These are phyloP conservation scores for Arrhamphus sclerolepis DNA, from an alignment of 2,797 vertebrate genomes.

Conservation along the genomic window DNA sequence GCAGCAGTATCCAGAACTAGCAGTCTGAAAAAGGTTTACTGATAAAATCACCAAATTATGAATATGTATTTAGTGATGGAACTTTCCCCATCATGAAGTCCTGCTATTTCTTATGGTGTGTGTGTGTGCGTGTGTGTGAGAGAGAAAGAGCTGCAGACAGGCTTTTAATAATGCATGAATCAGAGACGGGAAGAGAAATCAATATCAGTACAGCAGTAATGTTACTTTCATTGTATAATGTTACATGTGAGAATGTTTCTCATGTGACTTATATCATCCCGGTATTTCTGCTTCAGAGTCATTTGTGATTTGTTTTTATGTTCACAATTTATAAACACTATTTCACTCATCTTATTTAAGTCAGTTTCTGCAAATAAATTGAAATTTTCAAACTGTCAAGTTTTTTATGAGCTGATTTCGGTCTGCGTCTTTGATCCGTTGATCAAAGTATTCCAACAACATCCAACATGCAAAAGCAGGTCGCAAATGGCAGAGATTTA, in stretches of 20 bases:
- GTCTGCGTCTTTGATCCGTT: no score
- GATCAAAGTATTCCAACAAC: no score
- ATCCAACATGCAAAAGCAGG: no score
- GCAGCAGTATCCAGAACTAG: slow-evolving; percentile 5
- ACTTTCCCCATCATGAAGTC: slow-evolving; percentile 7
- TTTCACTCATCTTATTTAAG: no score
- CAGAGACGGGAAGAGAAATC: slow-evolving; percentile 56
- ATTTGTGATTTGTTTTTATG: slow-evolving; percentile 21
- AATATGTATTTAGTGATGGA: not conserved
- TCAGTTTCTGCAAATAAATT: no score
- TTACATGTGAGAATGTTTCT: slow-evolving; percentile 80
- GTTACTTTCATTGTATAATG: slow-evolving; percentile 51
- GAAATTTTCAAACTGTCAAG: no score
- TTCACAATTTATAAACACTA: not conserved
- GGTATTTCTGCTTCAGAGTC: slow-evolving; percentile 13
- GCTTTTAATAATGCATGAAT: slow-evolving; percentile 74
- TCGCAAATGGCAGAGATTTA: no score
- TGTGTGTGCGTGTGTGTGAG: no score
- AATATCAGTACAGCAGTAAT: slow-evolving; percentile 55
- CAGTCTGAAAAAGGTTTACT: not conserved
- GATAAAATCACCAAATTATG: slow-evolving; percentile 5
- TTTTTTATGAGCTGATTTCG: no score
- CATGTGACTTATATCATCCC: slow-evolving; percentile 76
- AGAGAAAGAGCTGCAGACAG: slow-evolving; percentile 50
- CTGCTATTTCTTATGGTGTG: slow-evolving; percentile 22